These are phyloP conservation scores for Myzus persicae DNA, from an alignment of 1,140 invertebrate species.

Conservation along the genomic window DNA sequence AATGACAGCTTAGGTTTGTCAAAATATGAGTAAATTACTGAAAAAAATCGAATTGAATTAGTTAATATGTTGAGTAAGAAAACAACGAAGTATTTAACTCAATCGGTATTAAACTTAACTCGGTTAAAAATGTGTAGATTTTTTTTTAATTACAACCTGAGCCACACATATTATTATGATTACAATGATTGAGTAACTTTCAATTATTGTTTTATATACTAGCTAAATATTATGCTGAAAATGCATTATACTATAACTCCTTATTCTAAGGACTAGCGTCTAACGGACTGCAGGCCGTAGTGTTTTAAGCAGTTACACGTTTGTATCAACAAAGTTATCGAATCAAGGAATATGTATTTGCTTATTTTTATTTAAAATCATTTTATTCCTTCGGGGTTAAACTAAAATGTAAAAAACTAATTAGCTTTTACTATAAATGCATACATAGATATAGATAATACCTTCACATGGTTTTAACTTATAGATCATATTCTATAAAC, in stretches of 20 bases:
- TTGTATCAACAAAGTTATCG: not conserved
- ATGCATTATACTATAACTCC: rapidly evolving
- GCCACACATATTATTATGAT: too few species aligned
- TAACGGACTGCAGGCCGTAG: not conserved
- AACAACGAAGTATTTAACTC: not conserved
- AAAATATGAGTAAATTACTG: not conserved
- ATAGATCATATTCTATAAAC: too few species aligned
- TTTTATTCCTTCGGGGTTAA: too few species aligned
- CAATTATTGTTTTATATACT: too few species aligned
- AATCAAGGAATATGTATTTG: not conserved
- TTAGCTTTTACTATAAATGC: too few species aligned
- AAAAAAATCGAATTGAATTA: not conserved
- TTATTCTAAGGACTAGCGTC: too few species aligned
- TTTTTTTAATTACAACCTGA: not conserved
- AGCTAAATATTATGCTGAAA: not conserved
- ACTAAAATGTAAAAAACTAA: too few species aligned
- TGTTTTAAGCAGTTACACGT: not conserved
- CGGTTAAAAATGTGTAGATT: not conserved
- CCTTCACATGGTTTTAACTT: too few species aligned
- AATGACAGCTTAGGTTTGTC: not conserved
- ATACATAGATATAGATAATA: too few species aligned
- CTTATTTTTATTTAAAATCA: not conserved
- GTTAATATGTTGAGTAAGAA: not conserved
- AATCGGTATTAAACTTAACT: not conserved
- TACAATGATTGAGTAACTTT: not conserved